A percentile compares a stretch with the other conserved stretches of the same genome.
phyloP scores from a whole-genome alignment of 1,140 invertebrate species.

The Trissolcus basalis region DNA sequence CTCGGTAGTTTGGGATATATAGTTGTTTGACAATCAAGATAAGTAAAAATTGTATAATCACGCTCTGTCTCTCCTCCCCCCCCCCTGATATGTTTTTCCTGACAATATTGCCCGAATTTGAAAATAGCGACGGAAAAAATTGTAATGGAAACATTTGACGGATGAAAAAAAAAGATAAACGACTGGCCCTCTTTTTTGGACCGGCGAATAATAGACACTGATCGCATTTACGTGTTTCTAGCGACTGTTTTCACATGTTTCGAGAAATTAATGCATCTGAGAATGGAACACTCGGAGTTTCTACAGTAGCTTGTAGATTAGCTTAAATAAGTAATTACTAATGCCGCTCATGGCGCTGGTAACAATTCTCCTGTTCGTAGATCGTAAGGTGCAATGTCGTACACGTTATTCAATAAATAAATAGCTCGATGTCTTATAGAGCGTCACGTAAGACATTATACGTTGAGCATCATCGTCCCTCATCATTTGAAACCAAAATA shows the following conservation, averaged over 20 bases:
- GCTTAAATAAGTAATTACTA: conserved; percentile 61
- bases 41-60: too few species aligned
- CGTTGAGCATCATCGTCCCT: neutral
- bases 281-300: conserved; percentile 49
- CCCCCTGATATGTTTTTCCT: too few species aligned
- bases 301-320: conserved; percentile 58
- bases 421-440: conserved; percentile 14
- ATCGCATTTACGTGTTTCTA: conserved; percentile 50
- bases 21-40: conserved; percentile 11
- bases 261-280: conserved; percentile 50
- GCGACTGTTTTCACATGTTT: conserved; percentile 49
- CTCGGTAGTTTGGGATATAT: too few species aligned
- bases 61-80: too few species aligned
- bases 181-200: too few species aligned
- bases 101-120: too few species aligned
- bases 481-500: neutral
- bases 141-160: too few species aligned
- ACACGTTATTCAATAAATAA: conserved; percentile 54
- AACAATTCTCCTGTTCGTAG: conserved; percentile 52
- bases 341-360: conserved; percentile 49
- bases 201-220: conserved; percentile 28
- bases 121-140: too few species aligned
- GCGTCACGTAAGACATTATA: conserved; percentile 1
- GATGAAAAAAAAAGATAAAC: too few species aligned
- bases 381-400: conserved; percentile 49